phyloP scores from a whole-genome alignment of 2,113 vertebrate genomes.

The Spea bombifrons region DNA sequence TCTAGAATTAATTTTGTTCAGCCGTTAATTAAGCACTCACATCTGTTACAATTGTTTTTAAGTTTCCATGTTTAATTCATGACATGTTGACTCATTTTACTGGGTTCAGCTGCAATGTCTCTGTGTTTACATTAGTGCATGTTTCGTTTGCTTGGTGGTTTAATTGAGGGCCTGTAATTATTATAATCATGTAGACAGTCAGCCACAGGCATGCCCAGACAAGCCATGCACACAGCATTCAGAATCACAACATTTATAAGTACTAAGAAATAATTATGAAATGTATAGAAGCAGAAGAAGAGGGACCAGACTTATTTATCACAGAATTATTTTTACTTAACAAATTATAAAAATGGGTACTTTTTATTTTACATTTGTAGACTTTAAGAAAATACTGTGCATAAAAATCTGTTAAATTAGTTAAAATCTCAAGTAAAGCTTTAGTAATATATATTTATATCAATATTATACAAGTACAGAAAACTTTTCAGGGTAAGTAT shows the following conservation, averaged over 20 bases:
- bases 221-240: background rate
- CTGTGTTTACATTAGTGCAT: conserved; percentile 19
- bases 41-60: conserved; percentile 44
- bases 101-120: conserved; percentile 21
- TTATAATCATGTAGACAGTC: conserved; percentile 30
- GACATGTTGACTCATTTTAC: conserved; percentile 20
- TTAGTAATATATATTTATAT: too few species aligned
- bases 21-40: conserved; percentile 44
- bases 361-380: too few species aligned
- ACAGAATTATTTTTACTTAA: too few species aligned
- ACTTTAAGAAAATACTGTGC: too few species aligned
- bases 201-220: conserved; percentile 16
- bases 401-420: too few species aligned
- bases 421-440: too few species aligned
- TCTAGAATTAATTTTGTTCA: conserved; percentile 42
- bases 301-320: too few species aligned
- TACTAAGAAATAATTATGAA: background rate
- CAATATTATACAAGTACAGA: too few species aligned
- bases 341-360: too few species aligned
- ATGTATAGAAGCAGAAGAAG: background rate
- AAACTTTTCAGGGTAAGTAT: too few species aligned
- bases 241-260: conserved; percentile 1
- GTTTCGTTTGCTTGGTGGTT: conserved; percentile 3
- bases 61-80: conserved; percentile 36
- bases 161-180: conserved; percentile 41